These are phyloP conservation scores for Bemisia tabaci DNA, from an alignment of 1,140 invertebrate genomes.

Conservation along the genomic window DNA sequence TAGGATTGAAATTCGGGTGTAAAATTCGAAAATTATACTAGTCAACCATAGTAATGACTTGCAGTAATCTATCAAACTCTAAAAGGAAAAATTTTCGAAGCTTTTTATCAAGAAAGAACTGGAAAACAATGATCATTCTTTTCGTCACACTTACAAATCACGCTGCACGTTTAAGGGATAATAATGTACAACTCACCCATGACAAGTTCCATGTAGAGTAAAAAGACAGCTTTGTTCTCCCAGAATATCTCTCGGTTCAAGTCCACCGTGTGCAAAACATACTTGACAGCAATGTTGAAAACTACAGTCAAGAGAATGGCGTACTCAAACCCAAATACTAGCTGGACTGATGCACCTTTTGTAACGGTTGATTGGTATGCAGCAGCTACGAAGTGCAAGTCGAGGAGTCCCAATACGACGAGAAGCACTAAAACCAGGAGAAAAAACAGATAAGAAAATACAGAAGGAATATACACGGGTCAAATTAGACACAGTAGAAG, in stretches of 20 bases:
- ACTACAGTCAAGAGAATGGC: slow-evolving; percentile 91
- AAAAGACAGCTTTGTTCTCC: slow-evolving; percentile 97
- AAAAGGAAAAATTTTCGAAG: too few relatives aligned
- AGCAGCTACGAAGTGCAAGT: slow-evolving; percentile 81
- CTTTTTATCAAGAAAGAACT: too few relatives aligned
- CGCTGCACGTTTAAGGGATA: too few relatives aligned
- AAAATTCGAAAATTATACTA: too few relatives aligned
- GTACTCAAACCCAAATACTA: slow-evolving; percentile 99
- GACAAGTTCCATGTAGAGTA: slow-evolving; percentile 91
- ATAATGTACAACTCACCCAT: slow-evolving; percentile 64
- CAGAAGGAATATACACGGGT: neutral
- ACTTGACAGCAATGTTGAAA: slow-evolving; percentile 89
- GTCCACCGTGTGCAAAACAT: slow-evolving; percentile 86
- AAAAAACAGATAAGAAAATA: neutral
- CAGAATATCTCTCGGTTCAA: slow-evolving; percentile 91
- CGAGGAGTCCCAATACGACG: slow-evolving; percentile 61
- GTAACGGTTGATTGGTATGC: slow-evolving; percentile 89
- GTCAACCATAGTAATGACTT: too few relatives aligned
- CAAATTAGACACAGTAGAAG: slow-evolving; percentile 2
- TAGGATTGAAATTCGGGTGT: too few relatives aligned
- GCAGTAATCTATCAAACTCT: too few relatives aligned
- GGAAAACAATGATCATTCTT: too few relatives aligned
- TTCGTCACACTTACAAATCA: too few relatives aligned
- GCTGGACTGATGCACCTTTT: slow-evolving; percentile 91
- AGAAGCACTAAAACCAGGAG: slow-evolving; percentile 45